Percentiles rank a stretch among this genome's conserved stretches.
Evolutionary conservation across 2,113 vertebrate species (phyloP).

Genomic region (Elachura formosa): DNA sequence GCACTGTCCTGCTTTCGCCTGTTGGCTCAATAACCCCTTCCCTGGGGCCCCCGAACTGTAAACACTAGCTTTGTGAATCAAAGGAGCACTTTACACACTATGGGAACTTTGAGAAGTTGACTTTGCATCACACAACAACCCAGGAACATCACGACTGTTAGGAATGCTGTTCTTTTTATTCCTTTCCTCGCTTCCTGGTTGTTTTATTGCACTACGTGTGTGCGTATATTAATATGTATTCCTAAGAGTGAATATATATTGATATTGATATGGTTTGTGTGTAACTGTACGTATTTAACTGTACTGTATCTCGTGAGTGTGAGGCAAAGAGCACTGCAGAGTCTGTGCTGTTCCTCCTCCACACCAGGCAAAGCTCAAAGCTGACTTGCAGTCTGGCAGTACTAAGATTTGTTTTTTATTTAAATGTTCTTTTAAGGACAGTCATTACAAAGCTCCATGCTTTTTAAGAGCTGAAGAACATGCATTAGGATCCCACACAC

Average conservation of each 20-base stretch:
- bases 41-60: background rate
- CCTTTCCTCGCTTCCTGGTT: conserved; percentile 51
- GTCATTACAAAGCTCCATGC: background rate
- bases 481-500: background rate
- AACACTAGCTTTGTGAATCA: conserved; percentile 73
- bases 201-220: conserved; percentile 56
- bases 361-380: conserved; percentile 25
- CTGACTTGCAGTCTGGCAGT: conserved; percentile 17
- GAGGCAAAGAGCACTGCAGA: conserved; percentile 20
- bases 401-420: conserved; percentile 7
- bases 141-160: conserved; percentile 32
- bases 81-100: conserved; percentile 76
- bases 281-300: conserved; percentile 56
- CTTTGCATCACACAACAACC: conserved; percentile 9
- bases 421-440: conserved; percentile 57
- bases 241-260: conserved; percentile 35
- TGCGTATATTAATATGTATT: conserved; percentile 41
- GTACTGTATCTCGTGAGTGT: conserved; percentile 57
- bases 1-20: background rate
- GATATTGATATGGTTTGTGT: conserved; percentile 53
- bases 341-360: conserved; percentile 41
- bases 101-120: conserved; percentile 32
- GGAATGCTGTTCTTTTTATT: conserved; percentile 37
- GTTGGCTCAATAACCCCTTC: background rate
- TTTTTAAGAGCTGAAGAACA: conserved; percentile 41